phyloP scores from a whole-genome alignment of 2,888 invertebrate genomes.

The Coremacera marginata region DNA sequence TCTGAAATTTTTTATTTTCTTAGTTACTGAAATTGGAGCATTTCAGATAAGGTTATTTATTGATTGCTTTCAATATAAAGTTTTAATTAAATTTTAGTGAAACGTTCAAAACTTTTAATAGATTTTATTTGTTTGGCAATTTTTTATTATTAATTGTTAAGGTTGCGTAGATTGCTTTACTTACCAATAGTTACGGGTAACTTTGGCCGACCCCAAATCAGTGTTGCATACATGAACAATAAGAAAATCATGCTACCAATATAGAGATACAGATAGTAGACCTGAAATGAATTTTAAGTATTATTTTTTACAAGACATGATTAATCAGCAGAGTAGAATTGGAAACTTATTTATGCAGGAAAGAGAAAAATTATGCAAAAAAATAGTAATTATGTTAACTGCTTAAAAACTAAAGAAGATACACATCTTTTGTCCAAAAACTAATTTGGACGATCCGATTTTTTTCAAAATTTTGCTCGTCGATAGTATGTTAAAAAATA shows the following conservation, averaged over 20 bases:
- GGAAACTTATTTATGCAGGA: too few relatives aligned
- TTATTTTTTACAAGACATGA: too few relatives aligned
- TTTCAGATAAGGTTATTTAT: background rate
- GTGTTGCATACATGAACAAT: constrained; percentile 85
- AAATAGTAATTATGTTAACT: too few relatives aligned
- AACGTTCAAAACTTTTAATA: background rate
- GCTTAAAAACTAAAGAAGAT: too few relatives aligned
- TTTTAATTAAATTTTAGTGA: constrained; percentile 14
- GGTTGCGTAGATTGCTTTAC: constrained; percentile 54
- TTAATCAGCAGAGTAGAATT: too few relatives aligned
- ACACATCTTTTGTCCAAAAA: too few relatives aligned
- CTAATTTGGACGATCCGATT: too few relatives aligned
- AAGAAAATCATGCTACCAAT: constrained; percentile 88
- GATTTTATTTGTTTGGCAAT: background rate
- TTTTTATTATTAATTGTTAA: background rate
- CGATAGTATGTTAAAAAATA: too few relatives aligned
- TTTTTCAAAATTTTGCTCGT: too few relatives aligned
- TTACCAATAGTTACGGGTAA: constrained; percentile 72
- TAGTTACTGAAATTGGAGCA: background rate
- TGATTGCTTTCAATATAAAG: background rate
- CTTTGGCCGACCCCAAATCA: constrained; percentile 77
- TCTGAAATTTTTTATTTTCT: background rate
- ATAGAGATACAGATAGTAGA: constrained; percentile 88
- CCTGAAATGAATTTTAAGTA: constrained; percentile 70
- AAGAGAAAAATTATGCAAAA: too few relatives aligned